Conservation (phyloP, 2,113 vertebrate species). For the Bubalus kerabau region DNA sequence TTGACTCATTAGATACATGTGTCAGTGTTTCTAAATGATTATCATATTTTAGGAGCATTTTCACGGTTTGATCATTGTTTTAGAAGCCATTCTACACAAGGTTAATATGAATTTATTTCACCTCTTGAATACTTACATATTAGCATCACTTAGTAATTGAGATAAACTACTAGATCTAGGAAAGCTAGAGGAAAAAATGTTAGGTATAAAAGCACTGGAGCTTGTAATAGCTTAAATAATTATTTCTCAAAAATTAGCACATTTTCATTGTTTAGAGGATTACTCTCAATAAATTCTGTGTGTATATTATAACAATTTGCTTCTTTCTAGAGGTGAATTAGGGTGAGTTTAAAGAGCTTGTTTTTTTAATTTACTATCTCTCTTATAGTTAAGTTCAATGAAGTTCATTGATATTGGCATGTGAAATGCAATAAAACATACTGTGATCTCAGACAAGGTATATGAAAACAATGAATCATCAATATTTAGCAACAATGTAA, state of each 20-base stretch:
- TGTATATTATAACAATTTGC: background rate
- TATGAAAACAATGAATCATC: background rate
- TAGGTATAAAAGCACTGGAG: constrained; percentile 40
- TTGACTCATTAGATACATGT: background rate
- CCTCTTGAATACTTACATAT: constrained; percentile 46
- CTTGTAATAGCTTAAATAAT: constrained; percentile 65
- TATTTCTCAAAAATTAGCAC: constrained; percentile 66
- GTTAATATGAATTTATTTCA: constrained; percentile 69
- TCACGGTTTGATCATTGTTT: constrained; percentile 2
- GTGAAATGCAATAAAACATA: constrained; percentile 9
- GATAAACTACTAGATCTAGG: constrained; percentile 72
- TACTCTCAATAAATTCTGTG: constrained; percentile 45
- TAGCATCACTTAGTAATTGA: constrained; percentile 69
- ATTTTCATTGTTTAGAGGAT: constrained; percentile 39
- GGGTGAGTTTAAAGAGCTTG: background rate
- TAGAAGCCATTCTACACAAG: constrained; percentile 38
- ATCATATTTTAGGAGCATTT: constrained; percentile 52
- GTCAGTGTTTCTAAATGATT: constrained; percentile 52
- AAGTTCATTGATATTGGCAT: background rate
- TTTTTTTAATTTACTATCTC: background rate
- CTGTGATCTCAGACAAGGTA: background rate
- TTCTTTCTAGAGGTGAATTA: background rate
- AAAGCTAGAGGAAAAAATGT: constrained; percentile 6
- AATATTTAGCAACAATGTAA: background rate
- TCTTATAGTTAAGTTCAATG: background rate